These are phyloP conservation scores for Drosophila incognita DNA, from an alignment of 2,888 invertebrate species.

Conservation along the genomic window DNA sequence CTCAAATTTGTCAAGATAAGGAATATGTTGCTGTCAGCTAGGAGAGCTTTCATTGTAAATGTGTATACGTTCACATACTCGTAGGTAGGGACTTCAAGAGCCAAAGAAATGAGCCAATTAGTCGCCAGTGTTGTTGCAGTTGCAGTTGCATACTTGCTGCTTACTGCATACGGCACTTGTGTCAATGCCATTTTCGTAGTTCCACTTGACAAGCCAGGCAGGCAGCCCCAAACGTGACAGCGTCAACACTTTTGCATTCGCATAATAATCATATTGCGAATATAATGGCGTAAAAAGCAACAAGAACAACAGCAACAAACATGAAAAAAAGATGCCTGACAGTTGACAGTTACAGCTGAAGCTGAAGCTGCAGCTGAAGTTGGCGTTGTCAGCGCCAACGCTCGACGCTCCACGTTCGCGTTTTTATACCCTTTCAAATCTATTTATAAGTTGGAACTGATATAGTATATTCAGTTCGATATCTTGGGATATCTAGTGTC, in stretches of 20 bases:
- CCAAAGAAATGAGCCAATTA: slow-evolving; percentile 59
- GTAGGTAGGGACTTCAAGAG: not conserved
- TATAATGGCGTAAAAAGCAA: slow-evolving; percentile 73
- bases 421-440: slow-evolving; percentile 25
- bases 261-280: slow-evolving; percentile 77
- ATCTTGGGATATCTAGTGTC: not conserved
- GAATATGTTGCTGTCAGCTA: not conserved
- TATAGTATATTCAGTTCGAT: not conserved
- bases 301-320: slow-evolving; percentile 12
- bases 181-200: slow-evolving; percentile 57
- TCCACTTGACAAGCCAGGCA: slow-evolving; percentile 68
- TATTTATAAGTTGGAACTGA: not conserved
- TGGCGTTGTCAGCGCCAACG: slow-evolving; percentile 55
- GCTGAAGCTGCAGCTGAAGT: slow-evolving; percentile 32
- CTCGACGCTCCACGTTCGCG: slow-evolving; percentile 30
- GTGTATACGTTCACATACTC: not conserved
- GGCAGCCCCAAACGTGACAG: slow-evolving; percentile 67
- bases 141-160: slow-evolving; percentile 25
- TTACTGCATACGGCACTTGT: slow-evolving; percentile 47
- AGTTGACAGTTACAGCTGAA: slow-evolving; percentile 75
- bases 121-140: slow-evolving; percentile 41
- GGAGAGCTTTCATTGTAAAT: not conserved
- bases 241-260: slow-evolving; percentile 80
- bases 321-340: slow-evolving; percentile 56
- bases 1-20: not conserved